Base-by-base conservation (phyloP, 1,140 invertebrate genomes). In the Panonychus citri region DNA sequence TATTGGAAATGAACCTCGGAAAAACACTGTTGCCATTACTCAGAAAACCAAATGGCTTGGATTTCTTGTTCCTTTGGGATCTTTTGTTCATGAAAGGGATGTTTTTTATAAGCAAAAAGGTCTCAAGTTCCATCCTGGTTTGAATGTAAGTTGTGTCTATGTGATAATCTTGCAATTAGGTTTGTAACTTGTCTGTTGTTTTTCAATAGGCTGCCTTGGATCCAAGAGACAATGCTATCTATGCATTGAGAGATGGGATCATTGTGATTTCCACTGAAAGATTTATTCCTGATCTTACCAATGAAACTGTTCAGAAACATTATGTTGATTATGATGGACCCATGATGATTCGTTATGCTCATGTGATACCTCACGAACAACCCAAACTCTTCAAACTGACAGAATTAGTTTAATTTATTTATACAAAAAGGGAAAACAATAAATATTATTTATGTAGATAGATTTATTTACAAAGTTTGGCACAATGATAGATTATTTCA, bases 191-290 rank as follows among this genome's bases (percentile, higher is more conserved):
- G 24, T 27, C 3, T 27, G 12, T 1, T 26, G 7, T 26, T 1
- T 26, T 51, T 51, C 1, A 25, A 21, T n/a, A 54, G 52, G 24
- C 39, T 42, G 52, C 17, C 3, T 13, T 54, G 3, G 52, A 54
- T 54, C 52, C 52, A 1, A 24, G 52, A 0, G 52, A 54, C 37
- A 54, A 54, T 54, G 28, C 52, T 27, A n/a, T 54, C 25, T 54
- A 37, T 19, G 30, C 52, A 17, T 13, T 54, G 3, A 21, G 28
- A 7, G 52, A 34, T 26, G 52, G 52, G 34, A 15, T n/a, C 8
- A 21, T 54, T 24, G 52, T 24, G 15, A n/a, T 54, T 15, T 37
- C 28, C 10, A 54, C 52, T n/a, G 52, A 54, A 54, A 54, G 27
- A 54, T 42, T 54, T 21, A 39, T 27, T 24, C 52, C 52, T 3